phyloP scores from a whole-genome alignment of 2,888 invertebrate genomes.

The Rosalia funebris region DNA sequence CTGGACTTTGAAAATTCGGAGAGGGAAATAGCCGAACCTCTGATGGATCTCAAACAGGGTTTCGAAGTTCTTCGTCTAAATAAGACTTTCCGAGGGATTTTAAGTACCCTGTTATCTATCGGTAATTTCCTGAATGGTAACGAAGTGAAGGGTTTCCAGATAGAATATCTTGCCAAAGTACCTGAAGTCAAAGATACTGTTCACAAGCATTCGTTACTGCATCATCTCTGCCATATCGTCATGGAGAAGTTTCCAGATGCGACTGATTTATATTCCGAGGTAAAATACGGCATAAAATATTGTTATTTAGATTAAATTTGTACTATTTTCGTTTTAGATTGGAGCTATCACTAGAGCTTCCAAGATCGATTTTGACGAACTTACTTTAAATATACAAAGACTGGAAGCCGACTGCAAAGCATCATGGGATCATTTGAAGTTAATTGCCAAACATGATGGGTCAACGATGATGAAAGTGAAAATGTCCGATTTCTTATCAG shows the following conservation, averaged over 20 bases:
- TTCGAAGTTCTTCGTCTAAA: conserved; percentile 90
- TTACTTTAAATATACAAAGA: conserved; percentile 84
- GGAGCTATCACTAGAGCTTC: conserved; percentile 91
- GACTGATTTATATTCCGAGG: conserved; percentile 97
- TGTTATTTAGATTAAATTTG: neutral
- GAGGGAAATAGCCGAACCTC: conserved; percentile 97
- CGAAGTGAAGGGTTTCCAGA: conserved; percentile 93
- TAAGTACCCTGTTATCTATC: conserved; percentile 92
- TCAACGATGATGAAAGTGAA: conserved; percentile 90
- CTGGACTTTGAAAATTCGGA: conserved; percentile 97
- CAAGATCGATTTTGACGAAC: conserved; percentile 94
- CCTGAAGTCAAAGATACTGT: conserved; percentile 99
- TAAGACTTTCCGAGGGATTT: conserved; percentile 93
- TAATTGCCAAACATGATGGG: conserved; percentile 94
- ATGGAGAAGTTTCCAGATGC: conserved; percentile 96
- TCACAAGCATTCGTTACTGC: conserved; percentile 96
- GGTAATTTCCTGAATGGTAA: conserved; percentile 97
- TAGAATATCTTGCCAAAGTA: conserved; percentile 96
- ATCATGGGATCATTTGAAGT: conserved; percentile 95
- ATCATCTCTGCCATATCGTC: conserved; percentile 97
- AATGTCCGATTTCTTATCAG: conserved; percentile 94
- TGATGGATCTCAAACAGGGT: conserved; percentile 98
- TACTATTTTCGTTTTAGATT: conserved; percentile 67
- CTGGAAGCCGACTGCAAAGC: conserved; percentile 96
- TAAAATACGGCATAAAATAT: conserved; percentile 64